A percentile compares a stretch with the other conserved stretches of the same genome.
Conservation (phyloP, 1,140 invertebrate species). For the Argopecten irradians region DNA sequence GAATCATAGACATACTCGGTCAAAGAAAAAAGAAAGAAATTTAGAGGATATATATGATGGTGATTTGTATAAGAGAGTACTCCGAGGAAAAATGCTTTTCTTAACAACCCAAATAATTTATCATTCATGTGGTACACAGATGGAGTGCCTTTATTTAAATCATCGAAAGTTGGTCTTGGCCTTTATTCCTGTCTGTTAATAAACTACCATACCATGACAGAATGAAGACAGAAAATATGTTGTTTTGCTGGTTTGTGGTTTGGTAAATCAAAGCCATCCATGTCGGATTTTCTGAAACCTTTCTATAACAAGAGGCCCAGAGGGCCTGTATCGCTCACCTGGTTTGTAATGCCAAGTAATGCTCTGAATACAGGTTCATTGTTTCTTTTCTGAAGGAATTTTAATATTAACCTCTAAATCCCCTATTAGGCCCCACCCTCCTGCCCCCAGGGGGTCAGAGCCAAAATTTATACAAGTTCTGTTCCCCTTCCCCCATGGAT, state of each 20-base stretch:
- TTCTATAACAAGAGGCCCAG: too few species aligned
- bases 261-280: constrained; percentile 40
- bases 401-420: too few species aligned
- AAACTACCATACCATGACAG: constrained; percentile 40
- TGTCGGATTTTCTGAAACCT: constrained; percentile 35
- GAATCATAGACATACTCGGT: not conserved
- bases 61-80: constrained; percentile 7
- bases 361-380: too few species aligned
- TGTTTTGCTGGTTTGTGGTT: constrained; percentile 50
- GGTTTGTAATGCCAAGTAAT: too few species aligned
- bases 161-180: constrained; percentile 45
- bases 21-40: constrained; percentile 24
- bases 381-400: too few species aligned
- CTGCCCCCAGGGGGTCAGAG: too few species aligned
- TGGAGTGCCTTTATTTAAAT: constrained; percentile 50
- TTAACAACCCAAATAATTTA: constrained; percentile 36
- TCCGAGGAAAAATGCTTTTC: not conserved
- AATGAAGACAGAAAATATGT: constrained; percentile 33
- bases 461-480: too few species aligned
- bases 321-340: too few species aligned
- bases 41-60: constrained; percentile 42
- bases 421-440: too few species aligned
- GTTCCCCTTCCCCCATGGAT: too few species aligned
- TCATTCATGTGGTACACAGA: constrained; percentile 50
- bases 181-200: constrained; percentile 43